Conservation (phyloP, 1,140 invertebrate genomes). For the Brachystomella parvula region DNA sequence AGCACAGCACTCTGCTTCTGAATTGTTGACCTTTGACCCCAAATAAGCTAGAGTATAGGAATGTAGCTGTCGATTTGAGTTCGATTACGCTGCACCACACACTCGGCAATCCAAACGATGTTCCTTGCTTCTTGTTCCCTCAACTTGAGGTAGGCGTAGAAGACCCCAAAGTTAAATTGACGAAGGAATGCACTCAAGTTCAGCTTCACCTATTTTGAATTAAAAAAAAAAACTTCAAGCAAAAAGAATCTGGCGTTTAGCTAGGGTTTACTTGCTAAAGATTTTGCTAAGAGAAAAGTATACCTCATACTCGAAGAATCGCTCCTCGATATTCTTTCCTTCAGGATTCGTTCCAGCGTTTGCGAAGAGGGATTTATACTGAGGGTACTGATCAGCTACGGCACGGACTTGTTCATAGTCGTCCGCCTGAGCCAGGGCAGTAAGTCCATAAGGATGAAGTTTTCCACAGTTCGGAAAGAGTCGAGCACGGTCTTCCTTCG, state of each 20-base stretch:
- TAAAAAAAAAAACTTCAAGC: too few species aligned
- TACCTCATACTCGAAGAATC: slow-evolving; percentile 99
- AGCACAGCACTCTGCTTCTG: too few species aligned
- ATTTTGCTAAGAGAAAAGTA: too few species aligned
- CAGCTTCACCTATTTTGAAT: slow-evolving; percentile 77
- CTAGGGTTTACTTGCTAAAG: too few species aligned
- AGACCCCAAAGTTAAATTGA: slow-evolving; percentile 99
- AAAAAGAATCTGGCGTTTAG: too few species aligned
- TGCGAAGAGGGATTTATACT: slow-evolving; percentile 95
- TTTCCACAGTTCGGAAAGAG: slow-evolving; percentile 96
- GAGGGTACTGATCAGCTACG: slow-evolving; percentile 95
- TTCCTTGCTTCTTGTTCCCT: slow-evolving; percentile 99
- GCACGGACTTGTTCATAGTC: slow-evolving; percentile 99
- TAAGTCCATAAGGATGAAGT: slow-evolving; percentile 92
- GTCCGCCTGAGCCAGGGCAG: slow-evolving; percentile 90
- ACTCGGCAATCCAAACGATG: slow-evolving; percentile 99
- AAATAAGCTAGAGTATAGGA: slow-evolving; percentile 96
- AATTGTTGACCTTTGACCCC: too few species aligned
- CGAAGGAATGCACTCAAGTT: slow-evolving; percentile 97
- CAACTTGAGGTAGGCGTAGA: slow-evolving; percentile 96
- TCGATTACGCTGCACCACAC: slow-evolving; percentile 96
- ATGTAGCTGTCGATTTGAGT: slow-evolving; percentile 99
- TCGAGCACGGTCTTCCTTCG: slow-evolving; percentile 96
- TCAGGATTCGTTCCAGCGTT: slow-evolving; percentile 93
- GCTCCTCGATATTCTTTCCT: slow-evolving; percentile 98